phyloP scores from a whole-genome alignment of 2,888 invertebrate genomes.

The Rhagonycha lutea region DNA sequence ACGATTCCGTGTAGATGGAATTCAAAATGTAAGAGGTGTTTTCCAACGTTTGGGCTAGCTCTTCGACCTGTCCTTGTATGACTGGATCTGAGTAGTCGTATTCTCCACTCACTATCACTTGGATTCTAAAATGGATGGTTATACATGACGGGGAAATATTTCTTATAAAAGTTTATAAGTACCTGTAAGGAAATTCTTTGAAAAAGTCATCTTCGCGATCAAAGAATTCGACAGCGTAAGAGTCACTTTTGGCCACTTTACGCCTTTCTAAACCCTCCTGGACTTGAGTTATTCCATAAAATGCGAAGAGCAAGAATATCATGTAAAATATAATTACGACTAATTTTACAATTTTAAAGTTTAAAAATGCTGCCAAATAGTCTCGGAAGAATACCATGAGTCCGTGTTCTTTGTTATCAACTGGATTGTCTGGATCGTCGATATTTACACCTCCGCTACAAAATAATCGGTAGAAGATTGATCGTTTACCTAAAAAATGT shows the following conservation, averaged over 20 bases:
- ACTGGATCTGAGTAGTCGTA: conserved; percentile 81
- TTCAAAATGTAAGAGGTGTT: conserved; percentile 79
- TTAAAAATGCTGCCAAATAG: conserved; percentile 76
- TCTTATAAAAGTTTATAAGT: not conserved
- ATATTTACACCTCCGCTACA: conserved; percentile 87
- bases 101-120: conserved; percentile 81
- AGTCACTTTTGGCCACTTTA: conserved; percentile 86
- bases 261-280: conserved; percentile 89
- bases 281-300: conserved; percentile 85
- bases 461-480: conserved; percentile 76
- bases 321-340: conserved; percentile 76
- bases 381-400: conserved; percentile 89
- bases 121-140: conserved; percentile 46
- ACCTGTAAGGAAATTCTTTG: conserved; percentile 86
- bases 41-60: conserved; percentile 76
- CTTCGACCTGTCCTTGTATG: conserved; percentile 78
- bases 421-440: conserved; percentile 81
- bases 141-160: not conserved
- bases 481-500: conserved; percentile 71
- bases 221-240: conserved; percentile 90
- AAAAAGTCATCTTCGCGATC: conserved; percentile 90
- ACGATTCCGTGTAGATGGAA: conserved; percentile 84
- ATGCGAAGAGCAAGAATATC: conserved; percentile 81
- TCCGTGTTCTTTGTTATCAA: conserved; percentile 86
- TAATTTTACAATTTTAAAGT: conserved; percentile 72